Percentiles rank a stretch among this genome's conserved stretches.
Conservation (phyloP, 2,888 invertebrate species). For the Drosophila birchii region DNA sequence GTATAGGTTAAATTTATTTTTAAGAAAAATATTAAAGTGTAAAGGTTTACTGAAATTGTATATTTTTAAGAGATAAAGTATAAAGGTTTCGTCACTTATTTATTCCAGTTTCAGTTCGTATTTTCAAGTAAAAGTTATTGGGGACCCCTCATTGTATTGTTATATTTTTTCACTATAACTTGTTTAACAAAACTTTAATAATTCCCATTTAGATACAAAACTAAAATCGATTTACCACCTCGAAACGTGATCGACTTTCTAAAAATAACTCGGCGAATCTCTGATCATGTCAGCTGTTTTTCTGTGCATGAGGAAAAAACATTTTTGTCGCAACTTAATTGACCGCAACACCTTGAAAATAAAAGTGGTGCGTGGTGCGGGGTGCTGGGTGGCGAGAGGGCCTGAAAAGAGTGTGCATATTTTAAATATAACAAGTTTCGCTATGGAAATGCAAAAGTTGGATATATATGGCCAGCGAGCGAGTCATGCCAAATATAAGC, state of each 20-base stretch:
- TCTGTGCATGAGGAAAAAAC: constrained; percentile 33
- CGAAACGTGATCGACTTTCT: constrained; percentile 51
- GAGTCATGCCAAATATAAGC: constrained; percentile 33
- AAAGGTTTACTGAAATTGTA: not conserved
- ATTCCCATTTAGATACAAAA: not conserved
- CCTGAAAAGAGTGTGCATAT: constrained; percentile 58
- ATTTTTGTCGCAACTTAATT: constrained; percentile 63
- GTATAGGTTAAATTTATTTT: not conserved
- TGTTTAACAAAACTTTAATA: not conserved
- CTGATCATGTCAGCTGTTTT: constrained; percentile 46
- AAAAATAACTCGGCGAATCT: constrained; percentile 37
- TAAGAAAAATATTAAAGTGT: not conserved
- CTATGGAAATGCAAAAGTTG: constrained; percentile 57
- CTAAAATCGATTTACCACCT: constrained; percentile 43
- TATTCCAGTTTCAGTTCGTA: not conserved
- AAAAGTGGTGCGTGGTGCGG: constrained; percentile 9
- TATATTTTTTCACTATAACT: not conserved
- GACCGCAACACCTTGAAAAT: constrained; percentile 65
- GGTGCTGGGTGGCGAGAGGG: not conserved
- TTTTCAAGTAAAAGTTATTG: not conserved
- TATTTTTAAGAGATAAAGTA: not conserved
- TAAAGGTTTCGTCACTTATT: not conserved
- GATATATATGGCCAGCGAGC: constrained; percentile 33
- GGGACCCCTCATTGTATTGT: not conserved
- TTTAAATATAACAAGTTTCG: constrained; percentile 79